A percentile compares a stretch with the other conserved stretches of the same genome.
These are phyloP conservation scores for Plecturocebus donacophilus DNA, from an alignment of 2,113 vertebrate genomes.

Conservation along the genomic window DNA sequence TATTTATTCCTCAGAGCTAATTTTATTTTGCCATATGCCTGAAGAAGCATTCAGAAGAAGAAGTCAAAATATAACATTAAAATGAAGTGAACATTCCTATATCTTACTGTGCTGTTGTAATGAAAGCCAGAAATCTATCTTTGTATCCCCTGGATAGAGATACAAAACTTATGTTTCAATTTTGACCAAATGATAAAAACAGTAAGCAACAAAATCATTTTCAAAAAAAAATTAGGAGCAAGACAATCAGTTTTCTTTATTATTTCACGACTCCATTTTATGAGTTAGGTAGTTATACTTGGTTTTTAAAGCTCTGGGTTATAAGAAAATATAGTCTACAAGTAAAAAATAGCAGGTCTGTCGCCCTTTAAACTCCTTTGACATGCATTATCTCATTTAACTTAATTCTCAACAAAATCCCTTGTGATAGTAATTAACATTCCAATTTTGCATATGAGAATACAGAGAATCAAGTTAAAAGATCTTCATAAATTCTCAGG, in stretches of 20 bases:
- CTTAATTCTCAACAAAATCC: slow-evolving; percentile 1
- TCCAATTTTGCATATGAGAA: not conserved
- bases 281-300: not conserved
- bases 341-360: not conserved
- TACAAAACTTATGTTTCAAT: slow-evolving; percentile 47
- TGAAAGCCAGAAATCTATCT: slow-evolving; percentile 57
- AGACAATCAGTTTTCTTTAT: not conserved
- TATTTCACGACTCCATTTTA: not conserved
- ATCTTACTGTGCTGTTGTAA: not conserved
- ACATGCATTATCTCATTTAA: not conserved
- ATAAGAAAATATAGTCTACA: not conserved
- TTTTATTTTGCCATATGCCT: slow-evolving; percentile 57
- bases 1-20: slow-evolving; percentile 33
- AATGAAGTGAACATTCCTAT: slow-evolving; percentile 41
- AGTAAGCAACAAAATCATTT: not conserved
- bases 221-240: not conserved
- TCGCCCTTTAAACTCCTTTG: not conserved
- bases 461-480: not conserved
- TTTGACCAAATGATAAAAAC: slow-evolving; percentile 35
- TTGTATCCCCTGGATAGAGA: not conserved
- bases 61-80: slow-evolving; percentile 55
- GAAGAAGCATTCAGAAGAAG: not conserved
- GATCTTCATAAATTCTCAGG: not conserved
- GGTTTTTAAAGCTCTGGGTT: not conserved
- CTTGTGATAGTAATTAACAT: not conserved